Percentiles rank a stretch among this genome's conserved stretches.
Conservation (phyloP, 2,797 vertebrate species). For the Betta splendens region DNA sequence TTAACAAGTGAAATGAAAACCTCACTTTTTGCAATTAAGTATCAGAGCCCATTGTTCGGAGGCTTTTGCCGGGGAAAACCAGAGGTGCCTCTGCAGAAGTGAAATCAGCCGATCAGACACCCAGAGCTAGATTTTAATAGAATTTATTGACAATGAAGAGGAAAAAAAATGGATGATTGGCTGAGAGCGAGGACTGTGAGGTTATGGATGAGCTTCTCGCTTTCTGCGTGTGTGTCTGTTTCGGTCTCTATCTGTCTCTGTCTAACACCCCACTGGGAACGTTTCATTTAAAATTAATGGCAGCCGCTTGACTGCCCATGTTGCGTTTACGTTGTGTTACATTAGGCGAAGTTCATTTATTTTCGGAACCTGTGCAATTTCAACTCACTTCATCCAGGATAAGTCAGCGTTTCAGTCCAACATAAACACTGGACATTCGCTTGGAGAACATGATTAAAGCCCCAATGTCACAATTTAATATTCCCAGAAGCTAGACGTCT, state of each 20-base stretch:
- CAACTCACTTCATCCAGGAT: conserved; percentile 9
- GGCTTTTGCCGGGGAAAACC: conserved; percentile 33
- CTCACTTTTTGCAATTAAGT: conserved; percentile 27
- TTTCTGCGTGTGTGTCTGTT: neutral
- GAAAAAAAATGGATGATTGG: neutral
- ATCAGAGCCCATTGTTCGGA: conserved; percentile 6
- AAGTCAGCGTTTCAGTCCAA: conserved; percentile 5
- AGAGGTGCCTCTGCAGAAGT: conserved; percentile 14
- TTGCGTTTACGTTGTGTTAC: conserved; percentile 13
- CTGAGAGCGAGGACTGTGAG: conserved; percentile 17
- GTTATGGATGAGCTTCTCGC: conserved; percentile 22
- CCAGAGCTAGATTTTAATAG: conserved; percentile 38
- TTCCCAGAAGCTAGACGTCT: conserved; percentile 1
- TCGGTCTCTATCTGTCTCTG: conserved; percentile 27
- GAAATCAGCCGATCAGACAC: conserved; percentile 28
- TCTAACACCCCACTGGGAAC: conserved; percentile 24
- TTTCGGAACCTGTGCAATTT: conserved; percentile 22
- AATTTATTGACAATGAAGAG: conserved; percentile 38
- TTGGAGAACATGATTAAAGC: conserved; percentile 20
- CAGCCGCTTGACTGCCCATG: conserved; percentile 27
- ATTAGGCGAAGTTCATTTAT: conserved; percentile 24
- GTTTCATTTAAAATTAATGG: conserved; percentile 46
- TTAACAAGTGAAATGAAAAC: conserved; percentile 31
- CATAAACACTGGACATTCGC: neutral
- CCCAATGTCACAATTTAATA: conserved; percentile 17